Percentiles rank a stretch among this genome's conserved stretches.
phyloP scores from a whole-genome alignment of 2,113 vertebrate genomes.

The Pachycephala philippinensis region DNA sequence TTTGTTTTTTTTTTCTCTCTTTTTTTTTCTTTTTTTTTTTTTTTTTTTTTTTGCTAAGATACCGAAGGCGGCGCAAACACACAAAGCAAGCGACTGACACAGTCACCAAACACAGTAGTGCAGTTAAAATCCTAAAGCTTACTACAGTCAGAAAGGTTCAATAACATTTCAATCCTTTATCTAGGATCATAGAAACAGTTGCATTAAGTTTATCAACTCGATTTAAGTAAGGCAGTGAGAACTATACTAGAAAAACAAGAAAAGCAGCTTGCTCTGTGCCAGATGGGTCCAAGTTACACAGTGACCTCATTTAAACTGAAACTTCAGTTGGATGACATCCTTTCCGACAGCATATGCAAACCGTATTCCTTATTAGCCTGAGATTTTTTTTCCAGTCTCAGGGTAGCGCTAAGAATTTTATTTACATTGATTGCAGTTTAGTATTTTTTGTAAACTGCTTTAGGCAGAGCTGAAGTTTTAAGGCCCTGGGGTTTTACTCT shows the following conservation, averaged over 20 bases:
- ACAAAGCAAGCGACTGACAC: slow-evolving; percentile 82
- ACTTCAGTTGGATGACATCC: slow-evolving; percentile 66
- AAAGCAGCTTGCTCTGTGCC: slow-evolving; percentile 78
- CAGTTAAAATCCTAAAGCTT: slow-evolving; percentile 83
- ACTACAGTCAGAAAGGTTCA: slow-evolving; percentile 79
- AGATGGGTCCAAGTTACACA: slow-evolving; percentile 72
- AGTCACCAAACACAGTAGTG: slow-evolving; percentile 84
- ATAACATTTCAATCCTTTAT: slow-evolving; percentile 71
- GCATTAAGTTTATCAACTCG: slow-evolving; percentile 82
- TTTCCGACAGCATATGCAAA: slow-evolving; percentile 78
- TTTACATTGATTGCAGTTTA: slow-evolving; percentile 82
- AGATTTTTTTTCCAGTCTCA: slow-evolving; percentile 78
- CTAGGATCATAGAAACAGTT: slow-evolving; percentile 81
- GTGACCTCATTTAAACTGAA: slow-evolving; percentile 75
- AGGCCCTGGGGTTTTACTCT: slow-evolving; percentile 86
- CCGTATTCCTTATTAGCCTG: slow-evolving; percentile 77
- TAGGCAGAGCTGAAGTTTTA: slow-evolving; percentile 85
- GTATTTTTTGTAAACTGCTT: slow-evolving; percentile 83
- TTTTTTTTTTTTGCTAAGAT: slow-evolving; percentile 73
- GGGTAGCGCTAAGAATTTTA: slow-evolving; percentile 78
- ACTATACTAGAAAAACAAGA: slow-evolving; percentile 80
- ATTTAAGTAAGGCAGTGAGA: slow-evolving; percentile 88
- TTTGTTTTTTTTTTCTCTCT: neutral
- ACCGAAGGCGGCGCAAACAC: slow-evolving; percentile 78
- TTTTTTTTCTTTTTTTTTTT: neutral